Conservation (phyloP, 1,140 invertebrate species). For the Odontomachus brunneus region DNA sequence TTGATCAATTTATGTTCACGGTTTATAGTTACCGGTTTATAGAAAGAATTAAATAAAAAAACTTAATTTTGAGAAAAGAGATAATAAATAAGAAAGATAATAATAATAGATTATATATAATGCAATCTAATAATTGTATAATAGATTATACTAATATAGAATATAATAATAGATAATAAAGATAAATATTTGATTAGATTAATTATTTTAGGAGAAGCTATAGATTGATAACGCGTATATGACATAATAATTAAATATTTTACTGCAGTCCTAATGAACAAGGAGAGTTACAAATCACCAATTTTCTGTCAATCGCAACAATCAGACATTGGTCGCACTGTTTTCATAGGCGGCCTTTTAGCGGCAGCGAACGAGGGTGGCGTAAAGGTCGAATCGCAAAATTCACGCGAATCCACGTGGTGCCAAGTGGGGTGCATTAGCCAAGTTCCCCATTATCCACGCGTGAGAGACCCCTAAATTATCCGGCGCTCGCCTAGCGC, state of each 20-base stretch:
- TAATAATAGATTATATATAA: no score
- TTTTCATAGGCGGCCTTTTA: constrained; percentile 19
- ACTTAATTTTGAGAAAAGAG: no score
- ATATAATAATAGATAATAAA: no score
- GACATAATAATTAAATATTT: no score
- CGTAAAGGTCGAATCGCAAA: constrained; percentile 67
- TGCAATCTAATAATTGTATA: no score
- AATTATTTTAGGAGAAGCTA: background rate
- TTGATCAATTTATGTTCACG: no score
- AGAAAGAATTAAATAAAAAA: no score
- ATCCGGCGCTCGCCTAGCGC: constrained; percentile 79
- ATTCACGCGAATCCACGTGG: constrained; percentile 76
- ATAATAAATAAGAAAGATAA: no score
- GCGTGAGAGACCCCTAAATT: constrained; percentile 84
- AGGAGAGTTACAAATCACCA: background rate
- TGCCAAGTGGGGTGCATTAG: constrained; percentile 84
- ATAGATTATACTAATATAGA: no score
- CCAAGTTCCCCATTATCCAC: constrained; percentile 84
- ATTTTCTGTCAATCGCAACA: background rate
- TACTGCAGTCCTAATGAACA: no score
- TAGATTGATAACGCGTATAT: background rate
- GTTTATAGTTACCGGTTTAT: no score
- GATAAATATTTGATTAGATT: no score
- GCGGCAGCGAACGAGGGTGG: constrained; percentile 29
- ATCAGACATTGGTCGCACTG: constrained; percentile 6